Evolutionary conservation across 2,113 vertebrate species (phyloP).

Genomic region (Hippocampus zosterae): DNA sequence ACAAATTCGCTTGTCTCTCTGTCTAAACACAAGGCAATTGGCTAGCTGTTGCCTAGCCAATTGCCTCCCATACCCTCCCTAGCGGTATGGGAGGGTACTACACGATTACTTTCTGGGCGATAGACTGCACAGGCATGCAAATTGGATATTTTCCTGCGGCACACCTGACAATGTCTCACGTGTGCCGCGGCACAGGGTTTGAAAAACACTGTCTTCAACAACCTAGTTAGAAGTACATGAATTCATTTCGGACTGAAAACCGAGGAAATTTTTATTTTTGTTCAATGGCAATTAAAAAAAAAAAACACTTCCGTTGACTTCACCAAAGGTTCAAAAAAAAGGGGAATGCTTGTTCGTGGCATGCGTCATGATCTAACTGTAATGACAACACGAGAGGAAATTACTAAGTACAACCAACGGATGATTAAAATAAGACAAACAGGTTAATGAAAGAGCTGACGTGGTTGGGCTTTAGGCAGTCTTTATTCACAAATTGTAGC

Average conservation of each 20-base stretch:
- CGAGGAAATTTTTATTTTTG: background rate
- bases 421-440: constrained; percentile 5
- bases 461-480: background rate
- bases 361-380: background rate
- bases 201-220: too few species aligned
- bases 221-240: background rate
- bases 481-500: background rate
- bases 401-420: constrained; percentile 1
- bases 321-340: background rate
- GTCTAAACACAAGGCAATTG: too few species aligned
- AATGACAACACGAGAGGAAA: constrained; percentile 8
- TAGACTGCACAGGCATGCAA: too few species aligned
- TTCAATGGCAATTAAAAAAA: background rate
- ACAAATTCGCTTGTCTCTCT: too few species aligned
- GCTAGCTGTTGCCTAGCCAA: too few species aligned
- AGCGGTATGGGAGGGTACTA: too few species aligned
- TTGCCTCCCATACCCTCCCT: too few species aligned
- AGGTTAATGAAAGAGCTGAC: constrained; percentile 15
- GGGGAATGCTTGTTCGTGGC: background rate
- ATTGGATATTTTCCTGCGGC: too few species aligned
- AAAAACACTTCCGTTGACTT: background rate
- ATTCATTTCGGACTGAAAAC: background rate
- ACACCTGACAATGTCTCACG: too few species aligned
- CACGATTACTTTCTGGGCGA: too few species aligned
- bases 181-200: too few species aligned